Percentiles rank a stretch among this genome's conserved stretches.
These are phyloP conservation scores for Acanthochromis polyacanthus DNA, from an alignment of 2,113 vertebrate species.

Conservation along the genomic window DNA sequence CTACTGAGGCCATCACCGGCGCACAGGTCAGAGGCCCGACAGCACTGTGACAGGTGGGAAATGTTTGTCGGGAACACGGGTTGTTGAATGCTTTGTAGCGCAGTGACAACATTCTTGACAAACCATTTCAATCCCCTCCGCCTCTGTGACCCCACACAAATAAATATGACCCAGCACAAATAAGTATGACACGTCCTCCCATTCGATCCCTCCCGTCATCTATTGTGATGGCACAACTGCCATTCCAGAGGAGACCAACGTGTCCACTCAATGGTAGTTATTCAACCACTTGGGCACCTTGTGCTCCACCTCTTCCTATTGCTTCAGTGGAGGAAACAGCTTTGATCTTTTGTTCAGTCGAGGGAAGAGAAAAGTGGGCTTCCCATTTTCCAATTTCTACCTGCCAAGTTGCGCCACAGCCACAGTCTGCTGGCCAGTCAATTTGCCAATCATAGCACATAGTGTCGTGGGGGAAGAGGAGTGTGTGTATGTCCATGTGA, in stretches of 20 bases:
- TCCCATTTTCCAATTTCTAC: conserved; percentile 85
- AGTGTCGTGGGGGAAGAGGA: conserved; percentile 37
- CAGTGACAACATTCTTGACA: conserved; percentile 74
- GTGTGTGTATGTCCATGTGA: conserved; percentile 14
- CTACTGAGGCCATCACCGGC: conserved; percentile 19
- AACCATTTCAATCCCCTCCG: conserved; percentile 69
- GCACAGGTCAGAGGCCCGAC: conserved; percentile 63
- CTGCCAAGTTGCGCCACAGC: conserved; percentile 77
- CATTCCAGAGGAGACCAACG: conserved; percentile 49
- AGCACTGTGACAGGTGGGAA: conserved; percentile 69
- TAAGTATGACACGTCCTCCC: conserved; percentile 71
- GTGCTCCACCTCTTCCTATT: conserved; percentile 73
- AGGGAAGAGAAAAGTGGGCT: conserved; percentile 76
- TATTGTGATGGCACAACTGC: conserved; percentile 66
- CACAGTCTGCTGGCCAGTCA: conserved; percentile 70
- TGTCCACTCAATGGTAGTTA: conserved; percentile 65
- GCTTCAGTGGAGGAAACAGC: conserved; percentile 65
- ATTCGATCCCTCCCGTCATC: conserved; percentile 66
- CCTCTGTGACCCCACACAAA: conserved; percentile 73
- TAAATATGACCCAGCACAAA: conserved; percentile 80
- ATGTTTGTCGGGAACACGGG: conserved; percentile 48
- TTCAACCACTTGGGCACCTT: conserved; percentile 70
- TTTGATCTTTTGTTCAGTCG: conserved; percentile 78
- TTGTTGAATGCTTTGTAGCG: conserved; percentile 55
- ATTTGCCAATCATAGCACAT: conserved; percentile 80